Percentiles rank a stretch among this genome's conserved stretches.
These are phyloP conservation scores for Xiphias gladius DNA, from an alignment of 2,113 vertebrate genomes.

Conservation along the genomic window DNA sequence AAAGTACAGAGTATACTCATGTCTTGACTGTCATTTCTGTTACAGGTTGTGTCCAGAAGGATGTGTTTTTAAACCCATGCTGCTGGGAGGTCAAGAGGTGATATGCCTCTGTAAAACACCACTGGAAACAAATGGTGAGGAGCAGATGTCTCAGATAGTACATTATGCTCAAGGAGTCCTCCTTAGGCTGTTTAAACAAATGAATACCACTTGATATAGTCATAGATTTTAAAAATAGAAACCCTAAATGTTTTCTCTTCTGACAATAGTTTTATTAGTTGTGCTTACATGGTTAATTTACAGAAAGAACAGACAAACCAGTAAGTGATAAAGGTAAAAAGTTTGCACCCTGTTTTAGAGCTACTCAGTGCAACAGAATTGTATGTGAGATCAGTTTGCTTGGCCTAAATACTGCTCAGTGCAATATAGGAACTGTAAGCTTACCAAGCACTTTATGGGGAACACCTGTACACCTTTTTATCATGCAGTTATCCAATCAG, in stretches of 20 bases:
- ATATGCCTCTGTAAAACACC: constrained; percentile 76
- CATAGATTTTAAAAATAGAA: neutral
- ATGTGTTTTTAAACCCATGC: constrained; percentile 57
- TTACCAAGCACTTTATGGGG: neutral
- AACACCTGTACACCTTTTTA: neutral
- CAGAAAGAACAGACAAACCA: neutral
- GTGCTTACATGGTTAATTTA: neutral
- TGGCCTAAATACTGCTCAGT: too few species aligned
- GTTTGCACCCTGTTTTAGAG: neutral
- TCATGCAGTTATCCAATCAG: neutral
- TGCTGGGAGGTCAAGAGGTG: constrained; percentile 75
- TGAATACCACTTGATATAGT: neutral
- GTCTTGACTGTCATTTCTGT: constrained; percentile 42
- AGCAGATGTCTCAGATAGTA: neutral
- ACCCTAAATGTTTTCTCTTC: neutral
- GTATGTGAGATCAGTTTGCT: neutral
- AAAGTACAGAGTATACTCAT: neutral
- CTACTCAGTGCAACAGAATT: neutral
- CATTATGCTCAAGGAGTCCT: neutral
- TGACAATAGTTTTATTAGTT: neutral
- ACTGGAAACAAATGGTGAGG: constrained; percentile 84
- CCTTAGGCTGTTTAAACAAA: neutral
- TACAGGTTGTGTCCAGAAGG: constrained; percentile 68
- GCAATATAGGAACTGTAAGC: too few species aligned
- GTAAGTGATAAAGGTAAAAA: neutral